A percentile compares a stretch with the other conserved stretches of the same genome.
Evolutionary conservation across 1,140 invertebrate species (phyloP).

Genomic region (Zaprionus vittiger): DNA sequence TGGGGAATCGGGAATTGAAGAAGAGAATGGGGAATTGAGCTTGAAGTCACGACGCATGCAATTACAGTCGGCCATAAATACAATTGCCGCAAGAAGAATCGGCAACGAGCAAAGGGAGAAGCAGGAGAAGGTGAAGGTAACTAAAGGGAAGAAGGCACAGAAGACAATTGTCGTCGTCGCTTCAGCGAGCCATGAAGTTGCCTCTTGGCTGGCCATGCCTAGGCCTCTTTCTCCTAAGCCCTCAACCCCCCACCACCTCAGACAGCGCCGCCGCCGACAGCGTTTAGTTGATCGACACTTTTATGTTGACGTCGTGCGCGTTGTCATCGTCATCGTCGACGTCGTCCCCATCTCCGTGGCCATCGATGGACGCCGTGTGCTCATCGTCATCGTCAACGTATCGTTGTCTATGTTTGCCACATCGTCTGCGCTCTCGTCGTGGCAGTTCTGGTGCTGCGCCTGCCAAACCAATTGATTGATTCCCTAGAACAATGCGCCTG

Average conservation of each 20-base stretch:
- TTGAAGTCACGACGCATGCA: conserved; percentile 68
- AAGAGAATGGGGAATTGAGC: too few species aligned
- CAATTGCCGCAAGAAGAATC: conserved; percentile 75
- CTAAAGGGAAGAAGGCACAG: not conserved
- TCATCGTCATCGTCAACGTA: conserved; percentile 22
- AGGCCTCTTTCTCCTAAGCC: conserved; percentile 13
- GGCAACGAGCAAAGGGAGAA: conserved; percentile 42
- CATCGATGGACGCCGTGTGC: conserved; percentile 27
- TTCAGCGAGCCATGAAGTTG: conserved; percentile 74
- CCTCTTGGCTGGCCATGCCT: conserved; percentile 68
- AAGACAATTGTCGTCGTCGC: conserved; percentile 36
- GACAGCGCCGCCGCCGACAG: conserved; percentile 54
- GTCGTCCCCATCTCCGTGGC: conserved; percentile 28
- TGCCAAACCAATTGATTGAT: conserved; percentile 77
- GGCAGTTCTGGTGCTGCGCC: conserved; percentile 78
- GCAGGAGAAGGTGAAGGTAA: conserved; percentile 13
- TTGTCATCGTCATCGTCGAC: conserved; percentile 73
- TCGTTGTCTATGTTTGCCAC: conserved; percentile 30
- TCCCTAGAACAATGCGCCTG: conserved; percentile 73
- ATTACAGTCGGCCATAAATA: conserved; percentile 73
- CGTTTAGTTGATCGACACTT: conserved; percentile 82
- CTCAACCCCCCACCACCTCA: not conserved
- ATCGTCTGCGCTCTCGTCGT: conserved; percentile 25
- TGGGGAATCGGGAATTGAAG: not conserved
- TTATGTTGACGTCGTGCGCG: conserved; percentile 82